Evolutionary conservation across 2,888 invertebrate species (phyloP).

Genomic region (Scrobipalpa costella): DNA sequence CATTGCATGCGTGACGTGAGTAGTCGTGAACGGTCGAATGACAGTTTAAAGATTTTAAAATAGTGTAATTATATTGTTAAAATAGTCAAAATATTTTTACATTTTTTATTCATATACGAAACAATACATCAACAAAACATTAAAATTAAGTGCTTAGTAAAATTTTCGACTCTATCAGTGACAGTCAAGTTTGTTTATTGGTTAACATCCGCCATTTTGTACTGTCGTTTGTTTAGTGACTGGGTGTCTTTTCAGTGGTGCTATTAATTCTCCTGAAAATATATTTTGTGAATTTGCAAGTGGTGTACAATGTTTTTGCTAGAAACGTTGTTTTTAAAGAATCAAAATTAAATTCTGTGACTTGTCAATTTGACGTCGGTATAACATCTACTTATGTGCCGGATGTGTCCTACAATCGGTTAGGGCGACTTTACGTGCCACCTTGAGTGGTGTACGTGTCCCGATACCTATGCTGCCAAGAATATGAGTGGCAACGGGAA

Average conservation of each 20-base stretch:
- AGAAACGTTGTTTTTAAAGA: slow-evolving; percentile 68
- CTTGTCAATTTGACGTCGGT: slow-evolving; percentile 75
- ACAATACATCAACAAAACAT: slow-evolving; percentile 46
- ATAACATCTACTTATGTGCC: slow-evolving; percentile 72
- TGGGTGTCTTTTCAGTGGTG: slow-evolving; percentile 71
- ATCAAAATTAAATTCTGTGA: slow-evolving; percentile 69
- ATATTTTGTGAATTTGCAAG: slow-evolving; percentile 67
- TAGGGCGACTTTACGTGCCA: slow-evolving; percentile 81
- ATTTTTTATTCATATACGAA: slow-evolving; percentile 65
- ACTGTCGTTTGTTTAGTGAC: slow-evolving; percentile 81
- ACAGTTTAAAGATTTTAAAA: slow-evolving; percentile 71
- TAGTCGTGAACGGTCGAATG: slow-evolving; percentile 72
- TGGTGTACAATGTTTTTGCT: slow-evolving; percentile 76
- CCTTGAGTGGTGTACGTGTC: slow-evolving; percentile 83
- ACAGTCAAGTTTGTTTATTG: slow-evolving; percentile 80
- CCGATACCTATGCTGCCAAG: slow-evolving; percentile 81
- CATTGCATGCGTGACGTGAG: slow-evolving; percentile 50
- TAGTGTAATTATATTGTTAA: slow-evolving; percentile 64
- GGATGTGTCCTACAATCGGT: slow-evolving; percentile 81
- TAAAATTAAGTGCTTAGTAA: slow-evolving; percentile 55
- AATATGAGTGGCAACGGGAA: slow-evolving; percentile 85
- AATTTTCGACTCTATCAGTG: slow-evolving; percentile 57
- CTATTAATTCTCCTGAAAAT: slow-evolving; percentile 64
- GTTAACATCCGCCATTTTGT: slow-evolving; percentile 81
- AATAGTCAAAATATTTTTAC: slow-evolving; percentile 67